phyloP scores from a whole-genome alignment of 2,888 invertebrate genomes.

The Macroteleia sp. region DNA sequence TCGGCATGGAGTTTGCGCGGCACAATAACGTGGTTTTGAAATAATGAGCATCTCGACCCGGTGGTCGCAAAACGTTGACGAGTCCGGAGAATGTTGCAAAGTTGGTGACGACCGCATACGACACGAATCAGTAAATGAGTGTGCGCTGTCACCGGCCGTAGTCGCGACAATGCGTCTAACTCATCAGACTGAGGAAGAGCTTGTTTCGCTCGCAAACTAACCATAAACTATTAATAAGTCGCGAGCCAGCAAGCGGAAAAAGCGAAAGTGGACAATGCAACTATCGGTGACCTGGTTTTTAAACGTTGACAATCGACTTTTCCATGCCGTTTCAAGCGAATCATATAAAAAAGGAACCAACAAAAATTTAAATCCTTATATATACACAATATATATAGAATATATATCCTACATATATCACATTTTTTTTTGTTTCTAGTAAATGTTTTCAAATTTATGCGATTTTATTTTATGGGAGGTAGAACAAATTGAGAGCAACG shows the following conservation, averaged over 20 bases:
- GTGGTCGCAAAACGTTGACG: constrained; percentile 33
- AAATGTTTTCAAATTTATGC: too few relatives aligned
- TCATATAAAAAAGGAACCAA: too few relatives aligned
- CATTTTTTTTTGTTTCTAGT: too few relatives aligned
- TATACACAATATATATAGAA: too few relatives aligned
- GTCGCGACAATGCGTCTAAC: constrained; percentile 76
- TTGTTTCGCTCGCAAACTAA: constrained; percentile 78
- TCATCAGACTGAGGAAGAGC: constrained; percentile 79
- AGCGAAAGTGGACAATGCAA: constrained; percentile 76
- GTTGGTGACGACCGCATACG: constrained; percentile 67
- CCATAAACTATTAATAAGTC: constrained; percentile 80
- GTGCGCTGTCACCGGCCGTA: constrained; percentile 57
- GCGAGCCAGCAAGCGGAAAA: constrained; percentile 73
- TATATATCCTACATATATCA: too few relatives aligned
- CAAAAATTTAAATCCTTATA: too few relatives aligned
- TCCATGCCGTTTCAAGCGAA: constrained; percentile 2
- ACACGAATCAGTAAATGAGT: constrained; percentile 57
- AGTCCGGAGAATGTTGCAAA: constrained; percentile 49
- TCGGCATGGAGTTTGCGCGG: constrained; percentile 38
- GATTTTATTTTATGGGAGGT: too few relatives aligned
- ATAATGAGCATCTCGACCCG: constrained; percentile 56
- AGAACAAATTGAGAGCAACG: too few relatives aligned
- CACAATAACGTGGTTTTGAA: constrained; percentile 53
- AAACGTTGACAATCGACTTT: constrained; percentile 27
- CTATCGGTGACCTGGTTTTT: constrained; percentile 49